phyloP scores from a whole-genome alignment of 2,888 invertebrate genomes.

The Andricus curvator region DNA sequence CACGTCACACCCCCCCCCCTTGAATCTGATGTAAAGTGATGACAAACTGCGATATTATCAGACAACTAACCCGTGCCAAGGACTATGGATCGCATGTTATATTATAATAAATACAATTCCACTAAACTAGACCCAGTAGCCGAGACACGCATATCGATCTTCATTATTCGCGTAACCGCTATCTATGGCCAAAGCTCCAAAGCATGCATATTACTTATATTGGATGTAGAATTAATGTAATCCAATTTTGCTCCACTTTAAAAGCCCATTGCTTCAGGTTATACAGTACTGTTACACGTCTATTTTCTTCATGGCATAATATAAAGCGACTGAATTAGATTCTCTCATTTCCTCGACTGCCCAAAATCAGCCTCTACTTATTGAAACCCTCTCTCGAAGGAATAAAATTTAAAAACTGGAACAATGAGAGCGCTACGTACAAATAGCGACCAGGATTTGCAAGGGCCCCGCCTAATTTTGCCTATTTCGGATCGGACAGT shows the following conservation, averaged over 20 bases:
- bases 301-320: not conserved
- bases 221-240: constrained; percentile 30
- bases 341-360: not conserved
- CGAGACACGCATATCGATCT: constrained; percentile 36
- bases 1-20: too few relatives aligned
- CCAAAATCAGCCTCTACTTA: not conserved
- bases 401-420: too few relatives aligned
- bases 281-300: not conserved
- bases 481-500: too few relatives aligned
- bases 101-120: constrained; percentile 26
- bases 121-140: constrained; percentile 36
- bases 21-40: not conserved
- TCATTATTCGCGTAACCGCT: constrained; percentile 22
- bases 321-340: not conserved
- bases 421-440: too few relatives aligned
- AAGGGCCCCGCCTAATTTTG: too few relatives aligned
- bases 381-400: not conserved
- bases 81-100: constrained; percentile 33
- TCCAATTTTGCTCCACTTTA: constrained; percentile 29
- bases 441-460: too few relatives aligned
- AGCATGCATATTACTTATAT: constrained; percentile 13
- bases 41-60: constrained; percentile 30
- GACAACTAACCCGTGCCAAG: constrained; percentile 23
- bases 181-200: constrained; percentile 25
- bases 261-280: not conserved